Evolutionary conservation across 1,140 invertebrate genomes (phyloP).

Genomic region (Venturia canescens): DNA sequence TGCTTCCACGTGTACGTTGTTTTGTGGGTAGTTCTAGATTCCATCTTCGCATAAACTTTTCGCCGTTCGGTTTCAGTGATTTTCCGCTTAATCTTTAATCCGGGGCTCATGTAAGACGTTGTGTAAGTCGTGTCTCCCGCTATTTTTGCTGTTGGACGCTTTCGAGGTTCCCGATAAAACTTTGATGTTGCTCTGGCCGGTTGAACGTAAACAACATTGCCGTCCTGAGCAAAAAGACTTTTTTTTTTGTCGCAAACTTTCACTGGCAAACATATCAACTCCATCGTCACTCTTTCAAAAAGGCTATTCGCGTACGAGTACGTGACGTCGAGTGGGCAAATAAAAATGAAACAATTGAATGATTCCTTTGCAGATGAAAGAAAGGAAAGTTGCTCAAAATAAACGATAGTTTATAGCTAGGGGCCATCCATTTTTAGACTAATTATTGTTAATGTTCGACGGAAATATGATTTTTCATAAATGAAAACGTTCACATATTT

Average conservation of each 20-base stretch:
- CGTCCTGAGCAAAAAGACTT: constrained; percentile 19
- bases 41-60: constrained; percentile 46
- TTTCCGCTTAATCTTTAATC: background rate
- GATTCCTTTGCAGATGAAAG: background rate
- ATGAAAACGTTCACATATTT: constrained; percentile 39
- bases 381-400: constrained; percentile 27
- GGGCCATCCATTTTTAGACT: background rate
- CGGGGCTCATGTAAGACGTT: constrained; percentile 33
- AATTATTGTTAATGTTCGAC: background rate
- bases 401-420: background rate
- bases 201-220: constrained; percentile 48
- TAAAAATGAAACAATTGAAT: constrained; percentile 1
- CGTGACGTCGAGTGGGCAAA: background rate
- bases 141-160: constrained; percentile 24
- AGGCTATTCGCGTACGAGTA: background rate
- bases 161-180: constrained; percentile 27
- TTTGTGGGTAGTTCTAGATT: constrained; percentile 48
- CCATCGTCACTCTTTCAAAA: constrained; percentile 34
- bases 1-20: constrained; percentile 47
- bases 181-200: constrained; percentile 24
- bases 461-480: background rate
- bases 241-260: constrained; percentile 29
- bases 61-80: background rate
- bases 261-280: constrained; percentile 38
- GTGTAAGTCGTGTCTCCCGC: constrained; percentile 45